Evolutionary conservation across 2,888 invertebrate genomes (phyloP).

Genomic region (Drosophila testacea): DNA sequence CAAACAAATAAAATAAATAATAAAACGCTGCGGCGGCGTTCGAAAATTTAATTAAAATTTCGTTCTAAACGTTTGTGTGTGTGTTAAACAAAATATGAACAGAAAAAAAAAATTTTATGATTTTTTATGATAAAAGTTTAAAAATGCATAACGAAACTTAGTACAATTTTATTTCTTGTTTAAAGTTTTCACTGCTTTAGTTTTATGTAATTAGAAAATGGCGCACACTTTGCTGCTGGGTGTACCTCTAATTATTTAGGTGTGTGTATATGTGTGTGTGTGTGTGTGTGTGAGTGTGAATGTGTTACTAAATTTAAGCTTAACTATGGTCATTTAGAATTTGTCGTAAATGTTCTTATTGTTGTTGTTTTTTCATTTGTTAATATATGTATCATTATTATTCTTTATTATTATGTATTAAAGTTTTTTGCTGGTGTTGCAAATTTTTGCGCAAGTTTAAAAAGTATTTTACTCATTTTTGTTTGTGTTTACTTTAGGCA

Average conservation of each 20-base stretch:
- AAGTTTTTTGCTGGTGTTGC: slow-evolving; percentile 75
- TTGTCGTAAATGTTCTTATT: slow-evolving; percentile 71
- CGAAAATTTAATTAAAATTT: slow-evolving; percentile 29
- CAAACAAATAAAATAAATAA: slow-evolving; percentile 32
- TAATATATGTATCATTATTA: slow-evolving; percentile 57
- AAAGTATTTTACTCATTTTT: slow-evolving; percentile 44
- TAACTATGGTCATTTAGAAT: slow-evolving; percentile 79
- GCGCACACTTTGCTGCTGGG: slow-evolving; percentile 66
- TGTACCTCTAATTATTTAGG: slow-evolving; percentile 42
- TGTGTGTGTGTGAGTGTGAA: slow-evolving; percentile 41
- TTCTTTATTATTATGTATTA: slow-evolving; percentile 64
- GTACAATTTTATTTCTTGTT: slow-evolving; percentile 37
- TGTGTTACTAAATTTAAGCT: slow-evolving; percentile 74
- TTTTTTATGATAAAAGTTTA: slow-evolving; percentile 24
- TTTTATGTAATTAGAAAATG: slow-evolving; percentile 71
- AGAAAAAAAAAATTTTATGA: slow-evolving; percentile 22
- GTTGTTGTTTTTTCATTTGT: slow-evolving; percentile 43
- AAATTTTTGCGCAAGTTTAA: slow-evolving; percentile 71
- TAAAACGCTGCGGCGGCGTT: slow-evolving; percentile 50
- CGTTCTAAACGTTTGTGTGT: slow-evolving; percentile 66
- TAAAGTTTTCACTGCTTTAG: slow-evolving; percentile 39
- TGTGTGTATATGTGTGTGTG: slow-evolving; percentile 41
- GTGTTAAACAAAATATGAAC: slow-evolving; percentile 53
- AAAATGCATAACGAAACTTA: slow-evolving; percentile 58
- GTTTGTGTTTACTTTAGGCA: slow-evolving; percentile 57